Conservation (phyloP, 2,113 vertebrate genomes). For the Boleophthalmus pectinirostris region DNA sequence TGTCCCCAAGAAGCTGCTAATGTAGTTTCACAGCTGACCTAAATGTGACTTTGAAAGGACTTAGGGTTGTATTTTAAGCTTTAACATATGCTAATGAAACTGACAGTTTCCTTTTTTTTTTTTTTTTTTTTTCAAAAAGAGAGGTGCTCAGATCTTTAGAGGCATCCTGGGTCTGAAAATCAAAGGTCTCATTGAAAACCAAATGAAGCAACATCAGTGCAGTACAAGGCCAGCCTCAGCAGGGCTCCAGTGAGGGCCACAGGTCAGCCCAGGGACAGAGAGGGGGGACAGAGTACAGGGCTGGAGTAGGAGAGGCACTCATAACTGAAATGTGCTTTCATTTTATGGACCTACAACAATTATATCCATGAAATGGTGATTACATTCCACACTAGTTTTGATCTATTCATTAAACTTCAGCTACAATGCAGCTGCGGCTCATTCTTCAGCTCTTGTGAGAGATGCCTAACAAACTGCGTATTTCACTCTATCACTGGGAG, state of each 20-base stretch:
- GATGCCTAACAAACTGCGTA: not conserved
- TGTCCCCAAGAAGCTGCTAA: constrained; percentile 14
- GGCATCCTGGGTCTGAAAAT: constrained; percentile 67
- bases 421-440: not conserved
- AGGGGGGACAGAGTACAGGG: not conserved
- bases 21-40: constrained; percentile 29
- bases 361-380: not conserved
- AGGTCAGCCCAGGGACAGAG: constrained; percentile 42
- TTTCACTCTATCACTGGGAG: not conserved
- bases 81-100: constrained; percentile 69
- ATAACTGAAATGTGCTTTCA: not conserved
- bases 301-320: not conserved
- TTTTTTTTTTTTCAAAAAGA: constrained; percentile 54
- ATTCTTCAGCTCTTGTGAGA: not conserved
- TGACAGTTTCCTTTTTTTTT: constrained; percentile 46
- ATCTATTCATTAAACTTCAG: not conserved
- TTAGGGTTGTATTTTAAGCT: constrained; percentile 53
- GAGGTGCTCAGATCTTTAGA: constrained; percentile 58
- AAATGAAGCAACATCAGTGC: constrained; percentile 74
- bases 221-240: constrained; percentile 70
- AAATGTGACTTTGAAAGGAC: constrained; percentile 32
- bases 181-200: constrained; percentile 74
- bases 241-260: constrained; percentile 35
- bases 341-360: not conserved
- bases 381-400: not conserved